A percentile compares a stretch with the other conserved stretches of the same genome.
phyloP scores from a whole-genome alignment of 2,113 vertebrate genomes.

The Chloebia gouldiae region DNA sequence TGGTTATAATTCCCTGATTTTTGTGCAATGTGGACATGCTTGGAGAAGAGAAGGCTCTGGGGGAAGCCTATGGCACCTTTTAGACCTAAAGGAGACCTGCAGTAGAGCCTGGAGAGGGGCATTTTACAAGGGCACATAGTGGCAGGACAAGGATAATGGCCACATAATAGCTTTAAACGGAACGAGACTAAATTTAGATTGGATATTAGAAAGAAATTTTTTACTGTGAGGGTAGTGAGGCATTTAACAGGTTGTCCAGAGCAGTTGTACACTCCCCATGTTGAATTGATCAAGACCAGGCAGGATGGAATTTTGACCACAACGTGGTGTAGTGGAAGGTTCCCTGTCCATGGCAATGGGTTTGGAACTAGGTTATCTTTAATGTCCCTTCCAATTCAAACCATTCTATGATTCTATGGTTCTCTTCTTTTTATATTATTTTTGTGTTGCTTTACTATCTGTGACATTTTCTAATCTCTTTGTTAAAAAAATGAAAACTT shows the following conservation, averaged over 20 bases:
- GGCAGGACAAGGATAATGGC: too few relatives aligned
- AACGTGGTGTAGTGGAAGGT: too few relatives aligned
- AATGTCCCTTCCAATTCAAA: not conserved
- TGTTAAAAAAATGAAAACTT: not conserved
- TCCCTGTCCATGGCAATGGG: not conserved
- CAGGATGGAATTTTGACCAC: not conserved
- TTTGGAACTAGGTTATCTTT: not conserved
- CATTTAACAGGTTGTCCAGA: not conserved
- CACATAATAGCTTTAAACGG: too few relatives aligned
- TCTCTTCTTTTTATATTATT: not conserved
- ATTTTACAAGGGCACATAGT: not conserved
- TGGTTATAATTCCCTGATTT: not conserved
- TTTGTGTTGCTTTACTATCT: not conserved
- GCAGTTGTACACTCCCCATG: not conserved
- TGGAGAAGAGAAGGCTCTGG: not conserved
- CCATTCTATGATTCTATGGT: not conserved
- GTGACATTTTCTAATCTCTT: not conserved
- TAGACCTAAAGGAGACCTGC: not conserved
- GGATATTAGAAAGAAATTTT: not conserved
- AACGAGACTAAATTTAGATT: not conserved
- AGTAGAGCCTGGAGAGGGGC: not conserved
- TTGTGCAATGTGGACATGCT: not conserved
- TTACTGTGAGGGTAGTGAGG: not conserved
- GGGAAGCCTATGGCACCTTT: not conserved
- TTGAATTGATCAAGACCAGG: not conserved